phyloP scores from a whole-genome alignment of 2,888 invertebrate genomes.

The Callimorpha dominula region DNA sequence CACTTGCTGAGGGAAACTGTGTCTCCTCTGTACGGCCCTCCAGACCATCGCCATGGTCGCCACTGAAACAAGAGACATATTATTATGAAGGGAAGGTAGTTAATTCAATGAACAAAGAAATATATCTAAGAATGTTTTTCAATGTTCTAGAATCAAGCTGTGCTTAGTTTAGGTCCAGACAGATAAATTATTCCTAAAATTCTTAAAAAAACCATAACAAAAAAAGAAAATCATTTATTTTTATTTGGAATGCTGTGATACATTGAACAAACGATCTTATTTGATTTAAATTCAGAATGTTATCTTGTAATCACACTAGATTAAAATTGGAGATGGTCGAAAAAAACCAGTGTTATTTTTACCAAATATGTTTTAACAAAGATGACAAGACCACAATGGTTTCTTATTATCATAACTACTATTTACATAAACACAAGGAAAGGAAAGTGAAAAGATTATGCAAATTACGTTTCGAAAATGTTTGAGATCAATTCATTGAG shows the following conservation, averaged over 20 bases:
- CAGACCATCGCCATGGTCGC: conserved; percentile 74
- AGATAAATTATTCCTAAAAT: no score
- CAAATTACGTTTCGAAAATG: conserved; percentile 44
- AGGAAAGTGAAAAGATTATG: conserved; percentile 46
- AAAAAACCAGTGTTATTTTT: background rate
- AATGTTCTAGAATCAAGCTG: no score
- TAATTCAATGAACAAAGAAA: no score
- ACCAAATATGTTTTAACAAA: background rate
- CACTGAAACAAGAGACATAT: conserved; percentile 47
- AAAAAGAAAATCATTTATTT: no score
- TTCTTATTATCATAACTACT: conserved; percentile 25
- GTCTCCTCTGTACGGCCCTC: conserved; percentile 75
- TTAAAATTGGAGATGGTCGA: no score
- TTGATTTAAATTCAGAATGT: no score
- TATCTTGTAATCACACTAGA: no score
- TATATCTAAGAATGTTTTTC: no score
- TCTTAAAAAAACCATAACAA: no score
- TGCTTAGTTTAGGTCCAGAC: no score
- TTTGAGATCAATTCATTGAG: conserved; percentile 8
- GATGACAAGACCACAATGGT: conserved; percentile 20
- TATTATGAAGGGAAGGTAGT: background rate
- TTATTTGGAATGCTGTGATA: no score
- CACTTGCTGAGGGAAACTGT: conserved; percentile 74
- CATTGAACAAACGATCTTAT: no score
- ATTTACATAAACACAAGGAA: conserved; percentile 29